Percentiles rank a stretch among this genome's conserved stretches.
Conservation (phyloP, 2,797 vertebrate species). For the Cossypha dichroa region DNA sequence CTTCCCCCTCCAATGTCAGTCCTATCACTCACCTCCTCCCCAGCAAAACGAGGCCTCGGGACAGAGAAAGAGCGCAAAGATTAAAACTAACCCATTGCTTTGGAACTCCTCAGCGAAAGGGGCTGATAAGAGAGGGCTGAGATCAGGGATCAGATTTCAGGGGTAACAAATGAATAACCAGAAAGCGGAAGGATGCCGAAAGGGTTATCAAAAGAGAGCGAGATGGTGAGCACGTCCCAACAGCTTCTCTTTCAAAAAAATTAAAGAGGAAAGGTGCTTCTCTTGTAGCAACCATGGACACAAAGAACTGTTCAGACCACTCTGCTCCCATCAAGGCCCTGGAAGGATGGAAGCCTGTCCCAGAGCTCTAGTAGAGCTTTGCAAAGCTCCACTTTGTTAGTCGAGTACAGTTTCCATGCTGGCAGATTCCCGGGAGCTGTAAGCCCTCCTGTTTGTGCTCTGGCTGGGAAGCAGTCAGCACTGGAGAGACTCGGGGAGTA, state of each 20-base stretch:
- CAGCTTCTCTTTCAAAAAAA: background rate
- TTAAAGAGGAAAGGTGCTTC: background rate
- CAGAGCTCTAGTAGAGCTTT: background rate
- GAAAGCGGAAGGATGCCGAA: constrained; percentile 39
- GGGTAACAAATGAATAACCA: constrained; percentile 44
- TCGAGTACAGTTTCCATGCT: background rate
- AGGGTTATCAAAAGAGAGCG: constrained; percentile 3
- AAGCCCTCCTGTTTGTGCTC: background rate
- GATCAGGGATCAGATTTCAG: constrained; percentile 59
- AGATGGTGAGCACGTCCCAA: constrained; percentile 36
- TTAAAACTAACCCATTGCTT: constrained; percentile 41
- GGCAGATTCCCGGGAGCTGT: background rate
- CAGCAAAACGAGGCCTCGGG: constrained; percentile 9
- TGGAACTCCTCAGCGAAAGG: constrained; percentile 22
- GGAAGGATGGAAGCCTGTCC: background rate
- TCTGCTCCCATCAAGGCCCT: background rate
- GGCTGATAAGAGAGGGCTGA: constrained; percentile 41
- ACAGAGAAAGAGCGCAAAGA: constrained; percentile 12
- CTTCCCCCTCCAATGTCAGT: background rate
- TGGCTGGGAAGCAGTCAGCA: accelerated
- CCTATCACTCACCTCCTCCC: constrained; percentile 46
- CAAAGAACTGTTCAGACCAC: constrained; percentile 7
- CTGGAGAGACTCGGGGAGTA: background rate
- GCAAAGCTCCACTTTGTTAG: background rate
- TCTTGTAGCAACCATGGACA: background rate